Evolutionary conservation across 2,113 vertebrate species (phyloP), one percentile per base, ranked within the genome.

Genomic region (Perca schrenkii): DNA sequence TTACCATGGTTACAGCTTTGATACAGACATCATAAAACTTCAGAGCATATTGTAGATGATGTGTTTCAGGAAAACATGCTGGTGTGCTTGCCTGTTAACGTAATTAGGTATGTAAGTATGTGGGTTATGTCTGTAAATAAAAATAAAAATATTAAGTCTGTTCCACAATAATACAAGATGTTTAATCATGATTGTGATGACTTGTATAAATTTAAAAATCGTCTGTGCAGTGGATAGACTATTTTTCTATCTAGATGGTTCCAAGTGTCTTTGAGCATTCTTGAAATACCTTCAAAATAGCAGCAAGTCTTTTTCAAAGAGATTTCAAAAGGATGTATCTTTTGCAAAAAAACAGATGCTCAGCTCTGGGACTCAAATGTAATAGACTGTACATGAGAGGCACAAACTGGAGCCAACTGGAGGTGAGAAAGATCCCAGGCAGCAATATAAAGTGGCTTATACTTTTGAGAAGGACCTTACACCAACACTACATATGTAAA

Each of bases 1-100:
- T 73, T 72, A 8, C 52, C 58, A 76, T 71, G 21, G 72, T 47
- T 66, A 77, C 85, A 61, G 25, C 58, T 82, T 64, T 74, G 69
- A 81, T 47, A 43, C 1, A 63, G 64, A 50, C 25, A 56, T 22
- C 28, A 22, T 65, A 47, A 3, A 31, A 56, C 25, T 12, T 62
- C 34, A 71, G n/a, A 83, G 49, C 12, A 61, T 17, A 28, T 3
- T 57, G 47, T n/a, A 40, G 8, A 54, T 54, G 6, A 62, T 56
- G 46, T 46, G 4, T 61, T 46, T 53, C 61, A 71, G 53, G 2
- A 34, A 53, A 67, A 34, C 25, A 43, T 22, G 13, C 11, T 49
- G 22, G 12, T 31, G 16, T 49, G n/a, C 28, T 46, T 79, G 25
- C 12, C 28, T 25, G 31, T 22, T 28, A 43, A 57, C 10, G 52